A percentile compares a stretch with the other conserved stretches of the same genome.
Evolutionary conservation across 2,888 invertebrate species (phyloP).

Genomic region (Synergus umbraculus): DNA sequence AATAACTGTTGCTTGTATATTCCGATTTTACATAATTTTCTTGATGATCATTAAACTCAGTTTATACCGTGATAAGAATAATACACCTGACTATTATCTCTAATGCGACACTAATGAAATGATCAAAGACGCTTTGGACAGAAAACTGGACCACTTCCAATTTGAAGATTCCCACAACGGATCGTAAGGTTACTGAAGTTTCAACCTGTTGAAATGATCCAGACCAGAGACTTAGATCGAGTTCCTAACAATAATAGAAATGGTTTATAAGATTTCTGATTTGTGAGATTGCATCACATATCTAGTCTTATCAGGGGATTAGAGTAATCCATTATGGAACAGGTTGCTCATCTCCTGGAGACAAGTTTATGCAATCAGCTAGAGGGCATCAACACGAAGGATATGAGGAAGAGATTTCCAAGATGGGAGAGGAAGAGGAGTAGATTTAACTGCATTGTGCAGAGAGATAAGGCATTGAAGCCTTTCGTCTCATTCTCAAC

Average conservation of each 20-base stretch:
- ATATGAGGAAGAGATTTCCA: constrained; percentile 34
- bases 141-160: constrained; percentile 37
- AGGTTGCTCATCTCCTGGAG: constrained; percentile 8
- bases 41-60: too few species aligned
- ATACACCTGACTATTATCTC: constrained; percentile 23
- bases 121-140: constrained; percentile 27
- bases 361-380: constrained; percentile 29
- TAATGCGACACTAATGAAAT: constrained; percentile 38
- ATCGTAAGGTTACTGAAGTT: constrained; percentile 33
- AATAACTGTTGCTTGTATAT: not conserved
- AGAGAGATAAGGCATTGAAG: constrained; percentile 69
- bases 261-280: not conserved
- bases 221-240: not conserved
- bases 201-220: constrained; percentile 15
- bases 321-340: constrained; percentile 18
- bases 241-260: constrained; percentile 16
- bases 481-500: constrained; percentile 57
- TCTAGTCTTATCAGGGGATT: constrained; percentile 9
- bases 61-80: not conserved
- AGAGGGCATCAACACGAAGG: constrained; percentile 7
- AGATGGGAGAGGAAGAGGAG: constrained; percentile 44
- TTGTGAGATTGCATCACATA: not conserved
- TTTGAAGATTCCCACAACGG: constrained; percentile 12
- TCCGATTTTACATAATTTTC: not conserved
- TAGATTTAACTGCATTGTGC: constrained; percentile 66